Evolutionary conservation across 2,888 invertebrate species (phyloP).

Genomic region (Caradrina clavipalpis): DNA sequence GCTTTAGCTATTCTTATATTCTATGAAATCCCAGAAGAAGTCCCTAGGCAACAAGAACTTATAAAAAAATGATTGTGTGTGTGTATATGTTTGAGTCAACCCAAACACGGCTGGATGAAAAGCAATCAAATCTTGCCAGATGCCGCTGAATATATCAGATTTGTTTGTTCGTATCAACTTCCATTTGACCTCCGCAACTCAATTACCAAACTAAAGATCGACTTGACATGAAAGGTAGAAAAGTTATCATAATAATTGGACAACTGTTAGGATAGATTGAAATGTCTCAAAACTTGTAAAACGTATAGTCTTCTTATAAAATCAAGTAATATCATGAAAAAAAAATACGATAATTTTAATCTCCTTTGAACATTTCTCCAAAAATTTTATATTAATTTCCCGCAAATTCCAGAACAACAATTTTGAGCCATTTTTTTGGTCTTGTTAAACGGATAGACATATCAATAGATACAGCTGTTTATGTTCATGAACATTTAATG

Average conservation of each 20-base stretch:
- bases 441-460: background rate
- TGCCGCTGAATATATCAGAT: slow-evolving; percentile 7
- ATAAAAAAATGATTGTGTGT: background rate
- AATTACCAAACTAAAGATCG: slow-evolving; percentile 5
- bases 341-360: background rate
- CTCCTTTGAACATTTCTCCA: background rate
- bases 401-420: background rate
- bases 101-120: background rate
- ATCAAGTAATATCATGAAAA: background rate
- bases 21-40: too few relatives aligned
- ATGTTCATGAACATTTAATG: background rate
- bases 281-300: background rate
- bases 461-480: background rate
- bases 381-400: background rate
- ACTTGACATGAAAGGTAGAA: background rate
- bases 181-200: background rate
- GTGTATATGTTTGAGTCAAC: background rate
- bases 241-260: slow-evolving; percentile 5
- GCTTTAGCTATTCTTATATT: background rate
- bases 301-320: background rate
- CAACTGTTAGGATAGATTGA: background rate
- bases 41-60: background rate
- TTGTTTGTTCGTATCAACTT: background rate
- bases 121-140: slow-evolving; percentile 9
- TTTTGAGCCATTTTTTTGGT: background rate